Base-by-base conservation (phyloP, 2,888 invertebrate genomes). In the Blastobasis lacticolella region DNA sequence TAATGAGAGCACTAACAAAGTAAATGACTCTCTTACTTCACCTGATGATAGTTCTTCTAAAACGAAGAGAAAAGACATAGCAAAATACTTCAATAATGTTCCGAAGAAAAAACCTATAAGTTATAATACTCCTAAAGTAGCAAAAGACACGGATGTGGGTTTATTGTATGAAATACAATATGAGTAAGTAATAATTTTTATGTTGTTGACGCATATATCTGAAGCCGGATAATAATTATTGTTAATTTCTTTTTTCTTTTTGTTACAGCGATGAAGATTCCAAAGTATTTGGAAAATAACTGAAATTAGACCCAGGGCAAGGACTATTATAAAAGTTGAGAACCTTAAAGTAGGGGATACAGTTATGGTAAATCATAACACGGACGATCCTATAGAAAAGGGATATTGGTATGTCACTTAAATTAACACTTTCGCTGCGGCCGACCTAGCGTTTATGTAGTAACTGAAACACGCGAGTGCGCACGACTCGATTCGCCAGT, bases 311-410 rank as follows among this genome's bases (percentile, higher is more conserved):
- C 95, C 95, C 0, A 81, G 94, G 60, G 92, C 94, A 0, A 81
- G 90, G 56, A 85, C 74, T 37, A 76, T 80, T 37, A 75, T 93
- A 49, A 71, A 88, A 10, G 67, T 90, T 9, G 71, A 82, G 1
- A 85, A 92, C 49, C 69, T 95, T 37, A 75, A 89, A 61, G 73
- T 84, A 5, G 93, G 92, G 0, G 89, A 92, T 60, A 89, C 69
- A 50, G 91, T 95, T 6, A 90, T 96, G 90, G 86, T 92, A 0
- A 95, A 95, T 75, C 91, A 94, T 67, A 95, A 95, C 68, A 85
- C 91, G 7, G 94, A 95, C 53, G 82, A 92, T 8, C 91, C 92
- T 0, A 77, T 84, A 36, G 89, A 91, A 59, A 83, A 90, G 63
- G 95, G 95, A 5, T 90, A 90, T 66, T 96, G 95, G 95, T 92